These are phyloP conservation scores for Aldabrachelys gigantea DNA, from an alignment of 2,113 vertebrate genomes.

Conservation along the genomic window DNA sequence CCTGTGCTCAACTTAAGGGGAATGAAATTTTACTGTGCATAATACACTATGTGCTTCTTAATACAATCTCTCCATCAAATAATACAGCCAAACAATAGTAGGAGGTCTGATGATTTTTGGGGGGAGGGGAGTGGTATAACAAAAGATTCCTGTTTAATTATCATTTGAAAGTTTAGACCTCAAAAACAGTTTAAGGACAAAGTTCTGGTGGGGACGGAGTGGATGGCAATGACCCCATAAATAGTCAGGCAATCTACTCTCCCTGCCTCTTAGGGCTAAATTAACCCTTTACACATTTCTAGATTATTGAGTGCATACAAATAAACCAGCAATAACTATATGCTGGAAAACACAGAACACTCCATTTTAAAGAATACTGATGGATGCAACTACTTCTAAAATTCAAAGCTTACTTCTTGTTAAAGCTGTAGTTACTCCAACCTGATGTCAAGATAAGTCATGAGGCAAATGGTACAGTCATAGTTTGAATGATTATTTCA, in stretches of 20 bases:
- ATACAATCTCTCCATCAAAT: fast-evolving
- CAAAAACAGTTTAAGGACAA: neutral
- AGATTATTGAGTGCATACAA: neutral
- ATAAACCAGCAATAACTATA: neutral
- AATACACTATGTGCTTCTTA: neutral
- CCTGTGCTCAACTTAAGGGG: neutral
- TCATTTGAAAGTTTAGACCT: neutral
- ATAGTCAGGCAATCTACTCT: neutral
- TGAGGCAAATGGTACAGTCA: neutral
- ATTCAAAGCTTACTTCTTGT: constrained; percentile 9
- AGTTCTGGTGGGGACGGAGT: neutral
- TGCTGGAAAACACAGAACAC: neutral
- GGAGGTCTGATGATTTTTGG: neutral
- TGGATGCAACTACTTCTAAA: neutral
- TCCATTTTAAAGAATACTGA: neutral
- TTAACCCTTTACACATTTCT: neutral
- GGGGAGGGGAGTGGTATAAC: neutral
- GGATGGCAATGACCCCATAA: neutral
- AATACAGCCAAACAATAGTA: neutral
- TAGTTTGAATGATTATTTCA: neutral
- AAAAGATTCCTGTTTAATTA: neutral
- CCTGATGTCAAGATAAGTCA: neutral
- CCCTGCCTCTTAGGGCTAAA: neutral
- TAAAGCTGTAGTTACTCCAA: constrained; percentile 7
- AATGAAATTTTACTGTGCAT: neutral